phyloP scores from a whole-genome alignment of 2,888 invertebrate genomes.

The Mystacides longicornis region DNA sequence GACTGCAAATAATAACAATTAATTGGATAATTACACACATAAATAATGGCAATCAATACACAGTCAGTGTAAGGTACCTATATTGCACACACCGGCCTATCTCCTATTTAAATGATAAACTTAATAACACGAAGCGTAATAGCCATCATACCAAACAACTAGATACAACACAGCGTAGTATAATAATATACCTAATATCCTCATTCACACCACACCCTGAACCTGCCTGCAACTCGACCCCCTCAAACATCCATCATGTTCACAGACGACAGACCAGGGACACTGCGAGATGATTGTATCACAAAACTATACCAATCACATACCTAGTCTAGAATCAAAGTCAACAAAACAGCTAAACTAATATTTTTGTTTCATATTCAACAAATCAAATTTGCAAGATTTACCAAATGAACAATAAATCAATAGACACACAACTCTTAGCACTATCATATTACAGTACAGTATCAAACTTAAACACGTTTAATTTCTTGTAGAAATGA shows the following conservation, averaged over 20 bases:
- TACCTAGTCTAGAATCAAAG: background rate
- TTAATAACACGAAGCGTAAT: background rate
- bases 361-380: background rate
- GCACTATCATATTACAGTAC: background rate
- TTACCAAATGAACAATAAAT: background rate
- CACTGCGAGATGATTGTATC: slow-evolving; percentile 1
- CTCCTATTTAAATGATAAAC: no score
- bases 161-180: no score
- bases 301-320: background rate
- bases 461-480: no score
- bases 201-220: no score
- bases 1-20: background rate
- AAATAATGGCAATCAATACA: no score
- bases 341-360: background rate
- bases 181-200: no score
- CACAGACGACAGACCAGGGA: no score
- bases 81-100: background rate
- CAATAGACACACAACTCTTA: background rate
- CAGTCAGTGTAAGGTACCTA: background rate
- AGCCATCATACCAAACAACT: no score
- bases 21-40: background rate
- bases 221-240: no score
- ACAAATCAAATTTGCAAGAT: background rate
- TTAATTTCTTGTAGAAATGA: no score
- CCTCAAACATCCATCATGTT: no score